These are phyloP conservation scores for Rhynchonycteris naso DNA, from an alignment of 2,797 vertebrate species.

Conservation along the genomic window DNA sequence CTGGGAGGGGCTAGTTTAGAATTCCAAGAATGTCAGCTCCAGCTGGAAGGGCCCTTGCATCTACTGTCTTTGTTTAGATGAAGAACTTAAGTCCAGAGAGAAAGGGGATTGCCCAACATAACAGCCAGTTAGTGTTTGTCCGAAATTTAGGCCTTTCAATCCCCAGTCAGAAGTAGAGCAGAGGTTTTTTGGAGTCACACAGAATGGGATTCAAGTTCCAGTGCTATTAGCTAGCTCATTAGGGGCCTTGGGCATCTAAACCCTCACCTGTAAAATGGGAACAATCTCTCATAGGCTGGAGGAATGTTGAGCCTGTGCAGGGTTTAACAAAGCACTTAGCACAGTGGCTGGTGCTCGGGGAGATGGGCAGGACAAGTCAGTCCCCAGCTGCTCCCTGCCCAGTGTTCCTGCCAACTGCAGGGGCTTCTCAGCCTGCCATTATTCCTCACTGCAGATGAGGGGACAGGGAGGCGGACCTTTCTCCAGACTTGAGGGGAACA, in stretches of 20 bases:
- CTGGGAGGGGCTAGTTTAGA: neutral
- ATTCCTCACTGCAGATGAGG: neutral
- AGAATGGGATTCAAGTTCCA: neutral
- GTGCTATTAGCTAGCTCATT: neutral
- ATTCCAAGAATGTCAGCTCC: constrained; percentile 3
- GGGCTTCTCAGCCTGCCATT: neutral
- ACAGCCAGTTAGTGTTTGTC: neutral
- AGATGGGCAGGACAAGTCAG: neutral
- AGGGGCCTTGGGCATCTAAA: too few species aligned
- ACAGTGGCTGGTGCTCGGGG: neutral
- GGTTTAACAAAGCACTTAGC: neutral
- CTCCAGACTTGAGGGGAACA: neutral
- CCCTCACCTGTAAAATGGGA: neutral
- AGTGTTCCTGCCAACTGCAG: neutral
- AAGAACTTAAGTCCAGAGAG: neutral
- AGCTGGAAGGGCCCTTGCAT: neutral
- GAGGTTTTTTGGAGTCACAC: neutral
- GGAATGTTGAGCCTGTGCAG: neutral
- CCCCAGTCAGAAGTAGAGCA: neutral
- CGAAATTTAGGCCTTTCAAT: neutral
- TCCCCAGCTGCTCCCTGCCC: too few species aligned
- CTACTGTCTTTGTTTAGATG: neutral
- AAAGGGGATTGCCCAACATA: neutral
- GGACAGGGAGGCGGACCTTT: neutral
- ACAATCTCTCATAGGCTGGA: neutral